Base-by-base conservation (phyloP, 2,113 vertebrate species). In the Lepisosteus oculatus region DNA sequence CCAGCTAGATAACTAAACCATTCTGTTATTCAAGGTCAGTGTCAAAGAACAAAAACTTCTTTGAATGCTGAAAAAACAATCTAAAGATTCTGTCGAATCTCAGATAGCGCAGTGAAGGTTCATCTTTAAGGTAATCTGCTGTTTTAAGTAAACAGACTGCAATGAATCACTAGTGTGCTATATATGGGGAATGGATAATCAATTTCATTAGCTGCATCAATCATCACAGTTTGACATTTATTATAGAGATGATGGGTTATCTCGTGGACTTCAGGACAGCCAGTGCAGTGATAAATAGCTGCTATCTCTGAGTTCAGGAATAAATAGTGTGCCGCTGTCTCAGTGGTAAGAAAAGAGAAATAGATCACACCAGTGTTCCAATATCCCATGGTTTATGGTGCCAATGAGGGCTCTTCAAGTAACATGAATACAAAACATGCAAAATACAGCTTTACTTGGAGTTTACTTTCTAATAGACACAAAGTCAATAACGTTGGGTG, bases 131-230 rank as follows among this genome's bases (percentile, higher is more conserved):
- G 66, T 80, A 77, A 78, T 80, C 84, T 0, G 8, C 55, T 64
- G 73, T 85, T 87, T 78, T 84, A 82, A 81, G 71, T 80, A 83
- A 83, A 82, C 87, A 87, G 89, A 87, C 76, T 63, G 84, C 80
- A 29, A 77, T 90, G 85, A 92, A 91, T 93, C 93, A 92, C 83
- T 73, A 61, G 43, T 41, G 71, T 84, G 80, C 69, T 85, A 70
- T 81, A 78, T 79, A 80, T 80, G 65, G 73, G 72, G 80, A 76
- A 90, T 89, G 89, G 92, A 94, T 95, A 95, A 98, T 97, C 95
- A 93, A 95, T 97, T 94, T 94, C 92, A 93, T 93, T 90, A 93
- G 93, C 89, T 89, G 83, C 93, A 94, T 97, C 95, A 96, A 95
- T 98, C 95, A 96, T 83, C 87, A 75, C 87, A 77, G 84, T 85